Percentiles rank a stretch among this genome's conserved stretches.
phyloP scores from a whole-genome alignment of 2,888 invertebrate species.

The Parnassius smintheus region DNA sequence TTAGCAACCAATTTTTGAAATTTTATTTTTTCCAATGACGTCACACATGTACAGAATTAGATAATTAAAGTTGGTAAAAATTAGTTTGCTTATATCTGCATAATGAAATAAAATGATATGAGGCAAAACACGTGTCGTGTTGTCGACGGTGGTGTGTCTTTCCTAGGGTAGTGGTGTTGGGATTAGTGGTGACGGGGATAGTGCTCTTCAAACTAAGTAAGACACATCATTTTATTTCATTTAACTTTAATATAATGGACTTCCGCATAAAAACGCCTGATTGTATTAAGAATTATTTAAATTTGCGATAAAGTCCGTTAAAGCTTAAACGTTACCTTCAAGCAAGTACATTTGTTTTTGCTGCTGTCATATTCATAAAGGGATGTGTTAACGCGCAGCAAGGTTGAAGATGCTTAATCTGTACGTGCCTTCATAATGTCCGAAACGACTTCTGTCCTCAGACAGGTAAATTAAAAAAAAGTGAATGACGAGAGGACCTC shows the following conservation, averaged over 20 bases:
- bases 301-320: conserved; percentile 21
- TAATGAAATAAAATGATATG: no score
- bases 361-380: conserved; percentile 24
- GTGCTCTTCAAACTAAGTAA: no score
- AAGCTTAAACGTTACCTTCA: conserved; percentile 26
- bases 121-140: no score
- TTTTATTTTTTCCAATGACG: conserved; percentile 16
- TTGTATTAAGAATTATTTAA: conserved; percentile 10
- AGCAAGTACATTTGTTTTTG: conserved; percentile 23
- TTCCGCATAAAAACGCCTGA: no score
- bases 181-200: no score
- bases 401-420: conserved; percentile 28
- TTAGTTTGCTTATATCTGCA: no score
- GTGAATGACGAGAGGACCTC: conserved; percentile 48
- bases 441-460: conserved; percentile 28
- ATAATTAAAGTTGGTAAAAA: neutral
- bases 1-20: conserved; percentile 9
- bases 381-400: conserved; percentile 18
- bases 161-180: no score
- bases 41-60: conserved; percentile 18
- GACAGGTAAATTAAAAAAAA: conserved; percentile 45
- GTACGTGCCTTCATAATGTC: conserved; percentile 26
- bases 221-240: no score
- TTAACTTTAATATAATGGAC: no score
- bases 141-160: no score